Base-by-base conservation (phyloP, 2,797 vertebrate genomes). In the Ficedula albicollis region DNA sequence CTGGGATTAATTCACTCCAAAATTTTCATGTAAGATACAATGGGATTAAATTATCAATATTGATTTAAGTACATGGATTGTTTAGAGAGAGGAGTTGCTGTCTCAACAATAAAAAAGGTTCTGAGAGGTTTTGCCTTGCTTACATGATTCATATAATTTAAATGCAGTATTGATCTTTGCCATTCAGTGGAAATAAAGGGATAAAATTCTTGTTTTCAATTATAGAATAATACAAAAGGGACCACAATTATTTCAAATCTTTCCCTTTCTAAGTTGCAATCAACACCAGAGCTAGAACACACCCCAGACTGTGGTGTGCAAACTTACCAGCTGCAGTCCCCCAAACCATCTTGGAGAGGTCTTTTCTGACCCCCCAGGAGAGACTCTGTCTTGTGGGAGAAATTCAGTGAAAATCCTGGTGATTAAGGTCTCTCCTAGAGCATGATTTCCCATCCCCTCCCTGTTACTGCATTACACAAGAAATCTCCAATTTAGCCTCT, bases 401-500 rank as follows among this genome's bases (percentile, higher is more conserved):
- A 51, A 49, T 51, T 11, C 10, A 34, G 52, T 77, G 64, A 41
- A 66, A 94, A 67, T 46, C 54, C 66, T 43, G 34, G 26, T 15
- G 56, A 26, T 39, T 48, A 10, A 3, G 49, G 64, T 64, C 36
- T 84, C 66, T 85, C 29, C 36, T 49, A 49, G 83, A 14, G 59
- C 20, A 4, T 32, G 22, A 62, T 70, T 93, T 77, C 69, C 63
- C 70, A 36, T 82, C 79, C 87, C 49, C 66, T 76, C 84, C 78
- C 73, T 83, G 79, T 89, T 89, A 56, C 87, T 77, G 77, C 58
- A 9, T 63, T 76, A 55, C 77, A 89, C 62, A 43, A 78, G 84
- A 86, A 93, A 94, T 88, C 94, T 84, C 86, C 73, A 73, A 77
- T 92, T 93, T 83, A 91, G 93, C 95, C 93, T 96, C 94, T 88